These are phyloP conservation scores for Drosophila athabasca DNA, from an alignment of 1,140 invertebrate species.

Conservation along the genomic window DNA sequence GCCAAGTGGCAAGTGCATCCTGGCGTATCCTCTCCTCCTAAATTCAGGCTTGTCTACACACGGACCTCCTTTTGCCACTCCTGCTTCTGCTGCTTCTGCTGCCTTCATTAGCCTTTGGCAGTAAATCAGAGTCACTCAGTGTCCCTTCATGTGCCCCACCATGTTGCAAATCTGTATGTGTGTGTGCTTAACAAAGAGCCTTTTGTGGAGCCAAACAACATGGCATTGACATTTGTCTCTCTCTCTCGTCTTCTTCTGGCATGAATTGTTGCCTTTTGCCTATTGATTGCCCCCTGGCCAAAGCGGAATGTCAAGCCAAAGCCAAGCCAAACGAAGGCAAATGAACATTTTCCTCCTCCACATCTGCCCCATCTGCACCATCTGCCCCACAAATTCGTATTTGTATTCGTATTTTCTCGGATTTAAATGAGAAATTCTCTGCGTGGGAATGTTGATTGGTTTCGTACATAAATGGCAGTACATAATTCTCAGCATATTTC, in stretches of 20 bases:
- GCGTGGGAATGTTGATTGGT: too few species aligned
- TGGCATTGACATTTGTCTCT: conserved; percentile 75
- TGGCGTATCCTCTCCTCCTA: conserved; percentile 39
- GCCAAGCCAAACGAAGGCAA: conserved; percentile 8
- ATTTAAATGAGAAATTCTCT: too few species aligned
- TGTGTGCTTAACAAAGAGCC: conserved; percentile 65
- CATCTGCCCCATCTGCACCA: too few species aligned
- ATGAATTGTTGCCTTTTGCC: conserved; percentile 38
- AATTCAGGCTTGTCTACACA: conserved; percentile 12
- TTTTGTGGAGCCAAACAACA: conserved; percentile 55
- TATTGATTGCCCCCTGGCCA: conserved; percentile 47
- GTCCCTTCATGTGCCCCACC: conserved; percentile 12
- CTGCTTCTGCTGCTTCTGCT: conserved; percentile 12
- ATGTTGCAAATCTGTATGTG: conserved; percentile 3
- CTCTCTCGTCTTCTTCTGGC: conserved; percentile 23
- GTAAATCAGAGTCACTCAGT: conserved; percentile 69
- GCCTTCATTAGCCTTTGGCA: conserved; percentile 80
- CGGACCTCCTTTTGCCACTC: not conserved
- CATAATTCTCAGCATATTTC: too few species aligned
- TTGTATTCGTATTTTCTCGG: too few species aligned
- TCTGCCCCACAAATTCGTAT: too few species aligned
- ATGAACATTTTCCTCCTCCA: not conserved
- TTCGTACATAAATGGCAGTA: too few species aligned
- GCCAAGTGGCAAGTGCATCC: conserved; percentile 70
- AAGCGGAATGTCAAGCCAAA: conserved; percentile 21